Evolutionary conservation across 2,888 invertebrate genomes (phyloP).

Genomic region (Megamerina dolium): DNA sequence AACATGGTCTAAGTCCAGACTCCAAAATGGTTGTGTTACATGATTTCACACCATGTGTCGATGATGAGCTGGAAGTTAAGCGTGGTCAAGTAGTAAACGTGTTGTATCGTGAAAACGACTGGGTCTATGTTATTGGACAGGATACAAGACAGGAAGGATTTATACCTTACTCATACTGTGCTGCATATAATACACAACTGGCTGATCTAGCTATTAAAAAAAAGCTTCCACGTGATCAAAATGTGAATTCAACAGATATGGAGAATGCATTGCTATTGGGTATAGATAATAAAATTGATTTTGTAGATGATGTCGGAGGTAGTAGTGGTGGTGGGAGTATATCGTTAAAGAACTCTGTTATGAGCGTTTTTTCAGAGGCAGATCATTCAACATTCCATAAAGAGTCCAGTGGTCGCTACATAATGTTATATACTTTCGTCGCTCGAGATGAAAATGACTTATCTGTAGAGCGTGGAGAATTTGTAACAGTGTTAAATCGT

Average conservation of each 20-base stretch:
- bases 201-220: slow-evolving; percentile 81
- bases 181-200: slow-evolving; percentile 68
- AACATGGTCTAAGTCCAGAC: slow-evolving; percentile 85
- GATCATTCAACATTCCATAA: slow-evolving; percentile 67
- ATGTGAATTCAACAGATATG: slow-evolving; percentile 20
- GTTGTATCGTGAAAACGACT: slow-evolving; percentile 90
- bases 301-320: slow-evolving; percentile 37
- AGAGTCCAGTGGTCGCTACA: slow-evolving; percentile 84
- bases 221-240: slow-evolving; percentile 69
- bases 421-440: slow-evolving; percentile 88
- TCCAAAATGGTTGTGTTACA: slow-evolving; percentile 93
- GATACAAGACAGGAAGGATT: slow-evolving; percentile 89
- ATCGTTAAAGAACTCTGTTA: slow-evolving; percentile 46
- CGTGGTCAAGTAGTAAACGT: slow-evolving; percentile 92
- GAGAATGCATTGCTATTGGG: slow-evolving; percentile 33
- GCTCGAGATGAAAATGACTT: slow-evolving; percentile 92
- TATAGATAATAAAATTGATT: slow-evolving; percentile 32
- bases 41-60: slow-evolving; percentile 91
- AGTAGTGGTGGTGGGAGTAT: slow-evolving; percentile 18
- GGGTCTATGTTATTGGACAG: slow-evolving; percentile 92
- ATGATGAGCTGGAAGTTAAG: slow-evolving; percentile 85
- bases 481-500: slow-evolving; percentile 90
- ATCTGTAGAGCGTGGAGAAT: slow-evolving; percentile 87
- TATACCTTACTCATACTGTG: slow-evolving; percentile 90
- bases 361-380: slow-evolving; percentile 51